Base-by-base conservation (phyloP, 2,113 vertebrate genomes). In the Thalassoma bifasciatum region DNA sequence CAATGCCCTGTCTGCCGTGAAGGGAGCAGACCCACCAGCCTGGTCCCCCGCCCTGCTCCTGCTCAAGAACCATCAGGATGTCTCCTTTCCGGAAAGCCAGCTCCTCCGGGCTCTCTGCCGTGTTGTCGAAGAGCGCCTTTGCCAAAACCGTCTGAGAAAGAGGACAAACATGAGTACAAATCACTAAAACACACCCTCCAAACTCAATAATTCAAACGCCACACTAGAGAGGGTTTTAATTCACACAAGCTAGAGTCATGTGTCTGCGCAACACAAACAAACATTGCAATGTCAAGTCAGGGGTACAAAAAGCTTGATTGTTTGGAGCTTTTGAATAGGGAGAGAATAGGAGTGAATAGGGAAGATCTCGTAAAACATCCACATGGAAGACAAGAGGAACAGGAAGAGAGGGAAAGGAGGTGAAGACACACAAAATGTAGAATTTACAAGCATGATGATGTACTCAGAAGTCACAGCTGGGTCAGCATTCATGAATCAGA, bases 11-110 rank as follows among this genome's bases (percentile, higher is more conserved):
- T 36, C 95, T 92, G 10, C 96, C 96, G 0, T 96, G 95, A 52
- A 98, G 86, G 5, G 96, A 96, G 81, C 96, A 98, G 11, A 96
- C 93, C 96, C 96, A 98, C 89, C 96, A 97, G 0, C 95, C 94
- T 30, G 94, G 78, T 47, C 95, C 14, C 1, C 94, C 63, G 19
- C 91, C 51, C 91, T 94, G 76, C 84, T 96, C 94, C 71, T 91
- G 90, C 64, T 96, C 94, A 19, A 98, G 92, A 19, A 97, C 96
- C 92, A 96, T 95, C 22, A 98, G 91, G 71, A 97, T 96, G n/a
- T 98, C 96, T 0, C 96, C 96, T 80, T 96, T 94, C n/a, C 95
- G 93, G 84, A 98, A 98, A 19, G 95, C 96, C 81, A 98, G 91
- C 80, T 98, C 96, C 83, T 97, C 96, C 0, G 95, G 94, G 77